phyloP scores from a whole-genome alignment of 1,140 invertebrate genomes.

The Mercenaria mercenaria region DNA sequence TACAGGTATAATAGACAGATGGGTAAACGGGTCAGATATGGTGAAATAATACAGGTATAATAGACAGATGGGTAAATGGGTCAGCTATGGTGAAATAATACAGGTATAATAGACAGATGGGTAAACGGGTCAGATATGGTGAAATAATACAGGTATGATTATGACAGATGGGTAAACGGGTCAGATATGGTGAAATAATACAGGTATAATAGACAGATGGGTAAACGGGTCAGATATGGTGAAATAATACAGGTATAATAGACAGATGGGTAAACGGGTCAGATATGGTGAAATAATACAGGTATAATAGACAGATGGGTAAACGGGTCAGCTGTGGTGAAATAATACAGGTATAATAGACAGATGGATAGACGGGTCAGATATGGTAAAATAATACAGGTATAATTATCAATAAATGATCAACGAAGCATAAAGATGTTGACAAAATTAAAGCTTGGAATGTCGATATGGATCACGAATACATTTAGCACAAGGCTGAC shows the following conservation, averaged over 20 bases:
- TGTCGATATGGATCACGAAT: too few species aligned
- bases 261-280: constrained; percentile 84
- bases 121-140: constrained; percentile 85
- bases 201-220: constrained; percentile 81
- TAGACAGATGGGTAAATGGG: constrained; percentile 83
- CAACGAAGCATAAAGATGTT: too few species aligned
- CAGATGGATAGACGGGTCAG: constrained; percentile 83
- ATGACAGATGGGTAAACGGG: constrained; percentile 84
- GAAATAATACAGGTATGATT: constrained; percentile 74
- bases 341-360: constrained; percentile 68
- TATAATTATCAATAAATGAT: too few species aligned
- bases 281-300: constrained; percentile 85
- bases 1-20: constrained; percentile 80
- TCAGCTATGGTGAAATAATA: constrained; percentile 86
- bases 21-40: constrained; percentile 84
- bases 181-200: constrained; percentile 81
- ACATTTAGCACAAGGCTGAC: too few species aligned
- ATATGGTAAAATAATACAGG: constrained; percentile 81
- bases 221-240: constrained; percentile 84
- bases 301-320: constrained; percentile 80
- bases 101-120: constrained; percentile 79
- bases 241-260: constrained; percentile 74
- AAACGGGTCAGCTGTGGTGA: constrained; percentile 85
- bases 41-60: too few species aligned
- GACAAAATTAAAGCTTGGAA: too few species aligned